Conservation (phyloP, 2,797 vertebrate species). For the Mormyrops attenuatus region DNA sequence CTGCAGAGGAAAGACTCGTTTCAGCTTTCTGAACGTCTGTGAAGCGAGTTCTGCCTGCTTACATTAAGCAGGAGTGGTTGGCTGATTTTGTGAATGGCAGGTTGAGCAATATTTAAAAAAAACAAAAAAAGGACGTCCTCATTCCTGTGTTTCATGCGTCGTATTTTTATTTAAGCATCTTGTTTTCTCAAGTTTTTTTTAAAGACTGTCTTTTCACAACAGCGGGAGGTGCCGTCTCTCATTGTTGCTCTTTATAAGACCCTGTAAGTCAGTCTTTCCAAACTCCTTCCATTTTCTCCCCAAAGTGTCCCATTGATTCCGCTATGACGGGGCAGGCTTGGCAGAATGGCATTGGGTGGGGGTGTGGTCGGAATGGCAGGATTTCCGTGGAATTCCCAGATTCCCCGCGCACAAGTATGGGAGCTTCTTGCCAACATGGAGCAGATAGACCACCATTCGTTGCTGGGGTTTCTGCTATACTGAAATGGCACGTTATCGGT, state of each 20-base stretch:
- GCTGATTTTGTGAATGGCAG: background rate
- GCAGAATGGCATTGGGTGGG: background rate
- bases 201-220: background rate
- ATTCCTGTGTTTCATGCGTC: background rate
- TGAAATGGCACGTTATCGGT: background rate
- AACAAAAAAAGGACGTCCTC: background rate
- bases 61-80: background rate
- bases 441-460: too few species aligned
- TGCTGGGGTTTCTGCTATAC: background rate
- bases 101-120: background rate
- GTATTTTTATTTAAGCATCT: background rate
- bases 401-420: slow-evolving; percentile 39
- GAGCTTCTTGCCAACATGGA: background rate
- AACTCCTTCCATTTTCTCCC: slow-evolving; percentile 38
- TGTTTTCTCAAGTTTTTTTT: background rate
- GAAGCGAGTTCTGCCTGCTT: background rate
- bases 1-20: background rate
- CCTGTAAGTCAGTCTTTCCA: slow-evolving; percentile 43
- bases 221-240: background rate
- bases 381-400: slow-evolving; percentile 55
- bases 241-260: background rate
- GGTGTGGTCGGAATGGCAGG: slow-evolving; percentile 41
- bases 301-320: slow-evolving; percentile 39
- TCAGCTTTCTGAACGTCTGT: background rate
- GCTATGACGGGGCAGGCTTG: background rate